Evolutionary conservation across 1,140 invertebrate species (phyloP), one percentile per base, ranked within the genome.

Genomic region (Calephelis virginiensis): DNA sequence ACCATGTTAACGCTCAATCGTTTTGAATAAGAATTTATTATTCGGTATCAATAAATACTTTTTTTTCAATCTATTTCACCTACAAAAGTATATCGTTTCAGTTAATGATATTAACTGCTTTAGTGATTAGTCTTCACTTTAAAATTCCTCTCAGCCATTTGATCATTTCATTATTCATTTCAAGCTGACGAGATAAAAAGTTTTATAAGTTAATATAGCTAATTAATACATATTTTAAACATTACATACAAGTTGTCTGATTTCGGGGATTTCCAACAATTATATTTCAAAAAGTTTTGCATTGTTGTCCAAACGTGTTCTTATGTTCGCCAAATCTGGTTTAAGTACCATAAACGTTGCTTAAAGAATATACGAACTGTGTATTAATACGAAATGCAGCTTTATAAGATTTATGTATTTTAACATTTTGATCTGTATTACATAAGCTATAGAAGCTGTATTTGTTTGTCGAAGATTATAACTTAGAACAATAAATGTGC

Each of bases 341-440:
- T 66, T 66, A 69, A 71, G 64, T 69, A 62, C 72, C 67, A 68
- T 72, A 74, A 74, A 70, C 49, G 49, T 65, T 71, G 63, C 61
- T 70, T 65, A 71, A 48, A 68, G 62, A 65, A 72, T 56, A 56
- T 56, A 37, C 28, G 53, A 28, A 56, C 28, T 28, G 28, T 56
- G 53, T 56, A 56, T 14, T 37, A 72, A 63, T 62, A 48, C 56
- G 47, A 45, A 64, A 46, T 56, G 14, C 14, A 68, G 28, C 59
- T 50, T 10, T 3, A 61, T 46, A 38, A 66, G 28, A 12, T 38
- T 50, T 28, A 11, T 17, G 10, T n/a, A 2, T 6, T 1, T 28
- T 11, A 37, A 7, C 4, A 65, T 48, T 63, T 13, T 9, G 28
- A 60, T 17, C 53, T 64, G 64, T 73, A 65, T 53, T 9, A 9